Conservation (phyloP, 2,797 vertebrate species). For the Anomalospiza imberbis region DNA sequence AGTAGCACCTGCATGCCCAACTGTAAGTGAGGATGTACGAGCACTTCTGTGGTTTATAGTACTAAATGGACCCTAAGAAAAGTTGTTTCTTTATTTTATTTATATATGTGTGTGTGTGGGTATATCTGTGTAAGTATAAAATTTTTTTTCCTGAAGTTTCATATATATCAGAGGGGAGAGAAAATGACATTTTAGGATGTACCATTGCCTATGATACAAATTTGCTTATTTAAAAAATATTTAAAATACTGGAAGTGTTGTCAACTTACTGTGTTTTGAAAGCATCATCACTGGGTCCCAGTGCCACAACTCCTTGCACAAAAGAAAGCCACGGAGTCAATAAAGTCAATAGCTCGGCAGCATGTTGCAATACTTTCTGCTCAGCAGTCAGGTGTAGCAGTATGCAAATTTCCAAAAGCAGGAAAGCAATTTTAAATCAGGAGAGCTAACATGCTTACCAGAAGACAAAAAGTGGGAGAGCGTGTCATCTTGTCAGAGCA, state of each 20-base stretch:
- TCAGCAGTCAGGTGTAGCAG: neutral
- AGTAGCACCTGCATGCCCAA: conserved; percentile 6
- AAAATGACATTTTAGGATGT: neutral
- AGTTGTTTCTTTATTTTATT: conserved; percentile 5
- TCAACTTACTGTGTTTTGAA: neutral
- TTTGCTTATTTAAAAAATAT: neutral
- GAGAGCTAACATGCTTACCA: neutral
- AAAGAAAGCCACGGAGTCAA: neutral
- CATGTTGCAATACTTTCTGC: neutral
- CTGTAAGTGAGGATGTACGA: conserved; percentile 14
- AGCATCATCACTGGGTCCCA: neutral
- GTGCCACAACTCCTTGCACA: neutral
- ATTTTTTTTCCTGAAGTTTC: neutral
- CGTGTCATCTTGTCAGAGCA: neutral
- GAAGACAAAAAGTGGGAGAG: neutral
- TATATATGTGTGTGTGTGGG: neutral
- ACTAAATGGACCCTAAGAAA: neutral
- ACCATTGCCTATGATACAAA: neutral
- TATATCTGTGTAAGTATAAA: neutral
- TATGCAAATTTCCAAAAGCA: neutral
- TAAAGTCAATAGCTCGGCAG: neutral
- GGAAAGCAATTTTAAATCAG: neutral
- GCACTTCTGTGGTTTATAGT: conserved; percentile 47
- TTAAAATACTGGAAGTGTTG: neutral
- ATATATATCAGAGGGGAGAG: neutral